Percentiles rank a stretch among this genome's conserved stretches.
Evolutionary conservation across 2,113 vertebrate genomes (phyloP).

Genomic region (Dicerorhinus sumatrensis): DNA sequence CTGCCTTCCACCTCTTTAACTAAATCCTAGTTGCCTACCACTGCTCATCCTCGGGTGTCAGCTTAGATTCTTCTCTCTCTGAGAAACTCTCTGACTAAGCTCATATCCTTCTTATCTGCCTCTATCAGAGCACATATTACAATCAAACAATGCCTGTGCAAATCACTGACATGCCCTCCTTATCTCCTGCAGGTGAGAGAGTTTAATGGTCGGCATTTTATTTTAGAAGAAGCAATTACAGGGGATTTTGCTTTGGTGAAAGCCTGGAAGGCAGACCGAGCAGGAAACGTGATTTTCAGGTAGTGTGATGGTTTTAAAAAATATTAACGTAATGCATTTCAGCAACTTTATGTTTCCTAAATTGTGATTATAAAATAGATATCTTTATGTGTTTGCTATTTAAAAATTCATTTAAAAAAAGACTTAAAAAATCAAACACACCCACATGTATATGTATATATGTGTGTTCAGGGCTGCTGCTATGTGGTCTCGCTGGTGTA

Average conservation of each 20-base stretch:
- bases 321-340: not conserved
- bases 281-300: constrained; percentile 98
- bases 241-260: constrained; percentile 97
- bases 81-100: not conserved
- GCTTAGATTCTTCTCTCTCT: not conserved
- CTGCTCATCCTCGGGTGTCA: not conserved
- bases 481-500: too few species aligned
- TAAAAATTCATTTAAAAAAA: not conserved
- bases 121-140: not conserved
- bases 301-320: constrained; percentile 75
- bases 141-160: fast-evolving
- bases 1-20: not conserved
- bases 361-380: not conserved
- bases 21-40: not conserved
- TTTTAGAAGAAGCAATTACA: constrained; percentile 96
- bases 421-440: not conserved
- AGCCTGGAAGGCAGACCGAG: constrained; percentile 97
- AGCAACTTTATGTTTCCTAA: not conserved
- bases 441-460: not conserved
- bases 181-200: constrained; percentile 91
- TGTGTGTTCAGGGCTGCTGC: not conserved
- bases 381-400: not conserved
- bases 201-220: constrained; percentile 94
- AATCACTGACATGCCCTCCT: not conserved
- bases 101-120: not conserved